Base-by-base conservation (phyloP, 2,113 vertebrate genomes). In the Ardeotis arabs region DNA sequence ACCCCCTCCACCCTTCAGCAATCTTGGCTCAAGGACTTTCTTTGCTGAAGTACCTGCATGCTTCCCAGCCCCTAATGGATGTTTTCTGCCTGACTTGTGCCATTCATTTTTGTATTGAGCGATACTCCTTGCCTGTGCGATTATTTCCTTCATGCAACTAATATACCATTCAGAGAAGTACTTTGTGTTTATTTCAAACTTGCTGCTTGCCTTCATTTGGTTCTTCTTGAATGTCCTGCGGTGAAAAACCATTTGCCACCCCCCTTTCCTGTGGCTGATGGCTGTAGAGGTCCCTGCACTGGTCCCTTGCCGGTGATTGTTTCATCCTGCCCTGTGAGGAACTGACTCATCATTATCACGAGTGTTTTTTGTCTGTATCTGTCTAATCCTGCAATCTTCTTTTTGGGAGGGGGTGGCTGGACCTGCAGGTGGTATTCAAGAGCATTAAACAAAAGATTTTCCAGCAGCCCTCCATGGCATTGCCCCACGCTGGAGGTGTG, bases 161-260 rank as follows among this genome's bases (percentile, higher is more conserved):
- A 6, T 13, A 35, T 15, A 27, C n/a, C 3, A 2, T n/a, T 84
- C 18, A 9, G 53, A 89, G 31, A 83, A 64, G 8, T 75, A 59
- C 56, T 72, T 39, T 63, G 7, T 81, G 49, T 82, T 87, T 89
- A n/a, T 70, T 75, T 81, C 69, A 63, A 13, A 63, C 47, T 11
- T 87, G 56, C 52, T 67, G 25, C 35, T 92, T 90, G 64, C 25
- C 60, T 93, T 87, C 68, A 6, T 67, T 83, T 95, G 59, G 4
- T 74, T 68, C 29, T 90, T 82, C 70, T 78, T 66, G n/a, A 52
- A 27, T n/a, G 45, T 63, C n/a, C 1, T 0, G 3, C 0, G 0
- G 5, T 93, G n/a, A 33, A 53, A 77, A 66, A 15, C 20, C 23
- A 5, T 87, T 87, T 74, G 7, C 19, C 19, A 5, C 13, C n/a